These are phyloP conservation scores for Stenurella melanura DNA, from an alignment of 2,888 invertebrate genomes.

Conservation along the genomic window DNA sequence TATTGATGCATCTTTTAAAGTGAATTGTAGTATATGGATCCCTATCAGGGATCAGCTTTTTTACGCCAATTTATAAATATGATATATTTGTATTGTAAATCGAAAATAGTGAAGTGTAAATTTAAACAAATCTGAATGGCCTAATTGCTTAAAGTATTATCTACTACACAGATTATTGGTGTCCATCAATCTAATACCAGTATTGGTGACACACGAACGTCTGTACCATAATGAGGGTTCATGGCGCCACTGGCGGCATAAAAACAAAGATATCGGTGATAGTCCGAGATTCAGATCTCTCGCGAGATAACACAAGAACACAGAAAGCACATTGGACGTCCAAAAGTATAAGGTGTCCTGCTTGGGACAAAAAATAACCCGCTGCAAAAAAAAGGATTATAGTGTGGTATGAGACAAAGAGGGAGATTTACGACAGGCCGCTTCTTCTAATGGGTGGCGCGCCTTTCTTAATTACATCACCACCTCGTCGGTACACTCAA, in stretches of 20 bases:
- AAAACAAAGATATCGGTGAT: conserved; percentile 71
- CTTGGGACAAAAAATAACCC: conserved; percentile 60
- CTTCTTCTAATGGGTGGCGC: conserved; percentile 72
- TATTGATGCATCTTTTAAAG: too few relatives aligned
- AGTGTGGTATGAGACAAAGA: conserved; percentile 67
- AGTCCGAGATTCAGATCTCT: conserved; percentile 72
- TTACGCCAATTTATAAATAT: too few relatives aligned
- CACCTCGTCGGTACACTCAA: conserved; percentile 72
- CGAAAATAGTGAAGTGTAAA: not conserved
- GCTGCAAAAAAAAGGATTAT: conserved; percentile 65
- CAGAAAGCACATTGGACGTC: conserved; percentile 70
- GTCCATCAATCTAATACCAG: conserved; percentile 59
- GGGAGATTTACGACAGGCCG: conserved; percentile 72
- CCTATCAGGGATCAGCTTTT: too few relatives aligned
- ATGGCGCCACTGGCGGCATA: conserved; percentile 72
- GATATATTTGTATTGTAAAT: too few relatives aligned
- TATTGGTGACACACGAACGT: conserved; percentile 59
- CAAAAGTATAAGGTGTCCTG: conserved; percentile 68
- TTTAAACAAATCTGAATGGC: conserved; percentile 49
- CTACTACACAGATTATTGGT: conserved; percentile 54
- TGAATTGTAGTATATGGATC: too few relatives aligned
- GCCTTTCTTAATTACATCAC: conserved; percentile 73
- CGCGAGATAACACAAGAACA: conserved; percentile 70
- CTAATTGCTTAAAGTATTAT: conserved; percentile 50
- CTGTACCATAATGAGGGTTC: conserved; percentile 68